Evolutionary conservation across 2,888 invertebrate genomes (phyloP), one percentile per base, ranked within the genome.

Genomic region (Spicauda simplicius): DNA sequence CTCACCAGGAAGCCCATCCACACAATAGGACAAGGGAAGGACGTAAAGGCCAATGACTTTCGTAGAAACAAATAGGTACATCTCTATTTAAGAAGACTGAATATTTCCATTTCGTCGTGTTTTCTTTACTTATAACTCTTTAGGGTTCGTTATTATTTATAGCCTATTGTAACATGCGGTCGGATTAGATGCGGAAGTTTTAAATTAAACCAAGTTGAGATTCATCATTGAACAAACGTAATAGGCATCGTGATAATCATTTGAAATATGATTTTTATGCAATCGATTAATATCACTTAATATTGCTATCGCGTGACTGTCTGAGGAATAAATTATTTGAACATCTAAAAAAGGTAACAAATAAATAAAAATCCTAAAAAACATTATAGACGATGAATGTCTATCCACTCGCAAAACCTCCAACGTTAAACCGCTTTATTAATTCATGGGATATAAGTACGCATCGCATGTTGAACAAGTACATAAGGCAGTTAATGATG

Each of bases 1-100:
- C 84, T 85, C 86, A 86, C 80, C 82, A 85, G 88, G 85, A 89
- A 88, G 80, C 81, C 70, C 73, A 73, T 76, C 74, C 74, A 75
- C 72, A 84, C 82, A 85, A 84, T 84, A 82, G 80, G 75, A 81
- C 76, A 79, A 80, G 77, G 79, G 78, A 77, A 83, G 77, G 78
- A 82, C 75, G 76, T 77, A 77, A 79, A 84, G 84, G 76, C 82
- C 83, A 84, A 83, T 80, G 87, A 85, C 86, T 82, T 78, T 72
- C 50, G 67, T 80, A 75, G 82, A 84, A 81, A 81, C 77, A 82
- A 82, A 81, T 77, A 37, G 37, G 37, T 37, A 76, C 74, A 76
- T 77, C 73, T 74, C 72, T 72, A 64, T 74, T 67, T 69, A 70
- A 69, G 68, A 68, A 64, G 68, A 63, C 68, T 67, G 45, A 70